Percentiles rank a stretch among this genome's conserved stretches.
Evolutionary conservation across 2,797 vertebrate genomes (phyloP).

Genomic region (Benthosema pterotum): DNA sequence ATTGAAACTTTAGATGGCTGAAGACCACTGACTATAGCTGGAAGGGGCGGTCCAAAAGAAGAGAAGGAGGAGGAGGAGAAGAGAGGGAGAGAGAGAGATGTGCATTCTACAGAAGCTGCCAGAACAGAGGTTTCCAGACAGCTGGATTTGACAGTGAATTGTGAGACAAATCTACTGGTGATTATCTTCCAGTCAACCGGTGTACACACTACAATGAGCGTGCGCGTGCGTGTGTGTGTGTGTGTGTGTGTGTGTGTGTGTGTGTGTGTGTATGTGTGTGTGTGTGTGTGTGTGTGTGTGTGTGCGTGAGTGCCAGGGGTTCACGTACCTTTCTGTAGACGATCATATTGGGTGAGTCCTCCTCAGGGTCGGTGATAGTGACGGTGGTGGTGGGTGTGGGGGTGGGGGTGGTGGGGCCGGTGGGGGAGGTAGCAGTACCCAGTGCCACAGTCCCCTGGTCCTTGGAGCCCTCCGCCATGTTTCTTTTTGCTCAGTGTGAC

Average conservation of each 20-base stretch:
- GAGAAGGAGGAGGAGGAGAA: slow-evolving; percentile 16
- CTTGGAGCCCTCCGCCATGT: slow-evolving; percentile 88
- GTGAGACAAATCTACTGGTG: slow-evolving; percentile 38
- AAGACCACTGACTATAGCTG: slow-evolving; percentile 31
- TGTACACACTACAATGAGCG: too few species aligned
- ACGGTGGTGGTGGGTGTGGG: too few species aligned
- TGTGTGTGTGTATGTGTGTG: too few species aligned
- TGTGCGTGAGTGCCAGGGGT: background rate
- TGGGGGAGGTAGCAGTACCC: too few species aligned
- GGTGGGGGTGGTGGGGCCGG: too few species aligned
- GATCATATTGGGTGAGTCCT: slow-evolving; percentile 95
- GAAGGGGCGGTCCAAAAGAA: slow-evolving; percentile 3
- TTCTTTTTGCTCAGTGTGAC: slow-evolving; percentile 69
- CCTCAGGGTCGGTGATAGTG: slow-evolving; percentile 83
- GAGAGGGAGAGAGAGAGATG: slow-evolving; percentile 4
- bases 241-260: too few species aligned
- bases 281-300: too few species aligned
- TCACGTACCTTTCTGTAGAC: slow-evolving; percentile 93
- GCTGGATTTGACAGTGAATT: slow-evolving; percentile 37
- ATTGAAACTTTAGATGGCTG: slow-evolving; percentile 51
- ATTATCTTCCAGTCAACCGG: slow-evolving; percentile 25
- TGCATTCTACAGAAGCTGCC: too few species aligned
- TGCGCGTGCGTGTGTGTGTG: background rate
- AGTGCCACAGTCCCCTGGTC: slow-evolving; percentile 76
- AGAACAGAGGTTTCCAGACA: slow-evolving; percentile 40